A percentile compares a stretch with the other conserved stretches of the same genome.
Conservation (phyloP, 92 coral and sea anemone species). For the Phenganax marumi region DNA sequence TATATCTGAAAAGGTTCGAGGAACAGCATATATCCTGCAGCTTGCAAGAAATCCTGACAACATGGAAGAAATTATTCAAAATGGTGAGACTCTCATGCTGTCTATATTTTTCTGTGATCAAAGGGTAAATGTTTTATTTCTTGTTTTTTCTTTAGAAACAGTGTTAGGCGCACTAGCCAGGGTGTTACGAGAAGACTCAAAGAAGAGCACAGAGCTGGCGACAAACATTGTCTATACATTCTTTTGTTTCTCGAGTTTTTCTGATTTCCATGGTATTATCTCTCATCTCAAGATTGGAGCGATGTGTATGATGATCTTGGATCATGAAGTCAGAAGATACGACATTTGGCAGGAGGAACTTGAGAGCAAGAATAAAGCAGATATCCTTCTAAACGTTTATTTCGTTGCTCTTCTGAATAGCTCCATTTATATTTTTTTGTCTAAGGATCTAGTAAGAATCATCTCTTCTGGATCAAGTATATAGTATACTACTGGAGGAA, state of each 20-base stretch:
- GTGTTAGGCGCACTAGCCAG: constrained; percentile 92
- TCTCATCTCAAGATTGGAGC: constrained; percentile 95
- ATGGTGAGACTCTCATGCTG: constrained; percentile 60
- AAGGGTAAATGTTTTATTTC: background rate
- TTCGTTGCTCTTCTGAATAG: background rate
- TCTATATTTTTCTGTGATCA: background rate
- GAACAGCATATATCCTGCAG: constrained; percentile 88
- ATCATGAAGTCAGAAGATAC: constrained; percentile 80
- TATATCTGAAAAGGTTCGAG: constrained; percentile 90
- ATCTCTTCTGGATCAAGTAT: background rate
- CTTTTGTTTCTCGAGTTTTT: constrained; percentile 98
- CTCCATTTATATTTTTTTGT: background rate
- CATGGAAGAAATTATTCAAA: constrained; percentile 86
- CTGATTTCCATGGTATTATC: constrained; percentile 87
- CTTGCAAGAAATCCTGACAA: constrained; percentile 94
- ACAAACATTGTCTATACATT: constrained; percentile 92
- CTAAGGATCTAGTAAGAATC: background rate
- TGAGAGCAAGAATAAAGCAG: constrained; percentile 76
- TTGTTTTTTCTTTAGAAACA: constrained; percentile 61
- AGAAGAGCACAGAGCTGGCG: constrained; percentile 91
- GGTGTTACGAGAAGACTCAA: constrained; percentile 92
- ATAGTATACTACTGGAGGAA: too few species aligned
- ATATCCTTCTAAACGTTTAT: constrained; percentile 69
- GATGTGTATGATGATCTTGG: constrained; percentile 94
- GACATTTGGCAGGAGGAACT: constrained; percentile 87